Evolutionary conservation across 2,113 vertebrate genomes (phyloP), one percentile per base, ranked within the genome.

Genomic region (Hippocampus mohnikei): DNA sequence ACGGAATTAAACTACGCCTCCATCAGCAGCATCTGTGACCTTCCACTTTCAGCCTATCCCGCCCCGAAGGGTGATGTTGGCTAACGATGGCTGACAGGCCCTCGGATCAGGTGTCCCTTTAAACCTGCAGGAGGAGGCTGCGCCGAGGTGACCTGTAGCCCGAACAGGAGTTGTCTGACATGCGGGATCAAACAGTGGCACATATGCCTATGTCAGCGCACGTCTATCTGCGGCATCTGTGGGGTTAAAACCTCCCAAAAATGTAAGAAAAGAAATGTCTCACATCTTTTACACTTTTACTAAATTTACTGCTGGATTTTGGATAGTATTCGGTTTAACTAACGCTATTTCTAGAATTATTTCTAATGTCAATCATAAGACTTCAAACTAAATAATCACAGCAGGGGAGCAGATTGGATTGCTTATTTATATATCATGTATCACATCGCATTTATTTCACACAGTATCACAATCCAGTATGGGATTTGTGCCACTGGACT

Each of bases 31-130:
- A 15, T 52, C 18, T n/a, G 50, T 23, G 71, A 65, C 67, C 70
- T 27, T 27, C 55, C 53, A 52, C 48, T 40, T 37, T 18, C 56
- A 64, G 70, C 8, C 59, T 10, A 5, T 3, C 11, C 20, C 29
- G 6, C 27, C 77, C 40, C 60, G 37, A 16, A 9, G 63, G 60
- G 74, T 80, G 74, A 79, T 77, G 46, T 80, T 78, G 61, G 83
- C 83, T 84, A 83, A 83, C 77, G 64, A 41, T 69, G 73, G 76
- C 64, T 86, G 86, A 85, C 84, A 76, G 70, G 70, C 71, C 48
- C 71, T 79, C 66, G 75, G 86, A 86, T 90, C 84, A 81, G 85
- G 78, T 87, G 82, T 86, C 87, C 73, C 66, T 11, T 66, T 48
- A 55, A 75, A 70, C 25, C 75, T 25, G 74, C 69, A 40, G 82